phyloP scores from a whole-genome alignment of 2,888 invertebrate genomes.

The Oscheius onirici region DNA sequence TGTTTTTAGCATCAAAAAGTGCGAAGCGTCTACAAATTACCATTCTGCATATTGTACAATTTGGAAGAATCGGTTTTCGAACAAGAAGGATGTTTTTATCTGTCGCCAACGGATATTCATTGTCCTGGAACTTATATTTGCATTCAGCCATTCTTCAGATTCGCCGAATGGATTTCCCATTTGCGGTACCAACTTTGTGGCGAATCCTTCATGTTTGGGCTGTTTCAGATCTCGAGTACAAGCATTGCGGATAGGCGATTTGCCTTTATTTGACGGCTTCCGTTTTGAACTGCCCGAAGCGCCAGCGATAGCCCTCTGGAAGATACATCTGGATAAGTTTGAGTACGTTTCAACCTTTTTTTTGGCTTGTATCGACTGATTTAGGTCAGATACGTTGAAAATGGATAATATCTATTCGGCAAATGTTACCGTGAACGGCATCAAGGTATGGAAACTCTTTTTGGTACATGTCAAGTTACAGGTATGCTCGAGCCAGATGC shows the following conservation, averaged over 20 bases:
- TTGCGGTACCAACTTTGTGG: background rate
- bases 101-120: constrained; percentile 33
- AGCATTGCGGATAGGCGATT: constrained; percentile 1
- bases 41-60: constrained; percentile 45
- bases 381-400: constrained; percentile 43
- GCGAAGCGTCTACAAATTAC: constrained; percentile 30
- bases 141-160: constrained; percentile 21
- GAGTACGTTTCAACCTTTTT: background rate
- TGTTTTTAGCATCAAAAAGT: background rate
- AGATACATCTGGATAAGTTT: constrained; percentile 21
- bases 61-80: constrained; percentile 52
- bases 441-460: constrained; percentile 29
- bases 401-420: constrained; percentile 41
- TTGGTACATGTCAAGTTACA: background rate
- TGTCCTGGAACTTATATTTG: constrained; percentile 2
- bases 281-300: constrained; percentile 13
- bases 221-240: constrained; percentile 7
- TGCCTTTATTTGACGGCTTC: constrained; percentile 13
- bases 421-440: constrained; percentile 37
- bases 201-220: background rate
- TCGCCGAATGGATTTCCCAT: constrained; percentile 16
- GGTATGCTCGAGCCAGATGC: constrained; percentile 17
- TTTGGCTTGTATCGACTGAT: background rate
- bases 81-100: constrained; percentile 45
- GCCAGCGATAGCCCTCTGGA: constrained; percentile 1